phyloP scores from a whole-genome alignment of 2,888 invertebrate species.

The Drosophila pegasa region DNA sequence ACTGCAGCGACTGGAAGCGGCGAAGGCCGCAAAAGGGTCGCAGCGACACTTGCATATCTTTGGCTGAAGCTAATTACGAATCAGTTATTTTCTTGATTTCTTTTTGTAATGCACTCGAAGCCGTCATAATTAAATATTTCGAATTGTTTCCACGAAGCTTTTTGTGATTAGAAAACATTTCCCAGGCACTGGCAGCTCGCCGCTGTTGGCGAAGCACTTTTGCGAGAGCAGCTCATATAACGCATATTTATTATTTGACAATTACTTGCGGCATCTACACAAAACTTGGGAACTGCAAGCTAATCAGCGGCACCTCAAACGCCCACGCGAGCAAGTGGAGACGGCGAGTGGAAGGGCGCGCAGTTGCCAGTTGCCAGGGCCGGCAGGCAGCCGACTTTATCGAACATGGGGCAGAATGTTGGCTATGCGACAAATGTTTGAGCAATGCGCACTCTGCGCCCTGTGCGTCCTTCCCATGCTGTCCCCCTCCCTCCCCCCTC shows the following conservation, averaged over 20 bases:
- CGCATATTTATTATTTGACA: slow-evolving; percentile 38
- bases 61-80: slow-evolving; percentile 21
- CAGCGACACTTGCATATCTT: slow-evolving; percentile 20
- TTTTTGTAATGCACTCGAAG: slow-evolving; percentile 19
- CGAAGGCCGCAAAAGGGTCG: slow-evolving; percentile 39
- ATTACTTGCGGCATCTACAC: slow-evolving; percentile 16
- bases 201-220: slow-evolving; percentile 13
- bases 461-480: slow-evolving; percentile 5
- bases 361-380: neutral
- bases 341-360: slow-evolving; percentile 2
- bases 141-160: slow-evolving; percentile 27
- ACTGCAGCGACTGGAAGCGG: slow-evolving; percentile 40
- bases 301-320: slow-evolving; percentile 75
- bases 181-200: slow-evolving; percentile 41
- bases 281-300: slow-evolving; percentile 36
- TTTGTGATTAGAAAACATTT: slow-evolving; percentile 50
- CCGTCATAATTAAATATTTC: slow-evolving; percentile 7
- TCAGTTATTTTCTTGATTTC: slow-evolving; percentile 3
- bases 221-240: slow-evolving; percentile 41
- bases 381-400: slow-evolving; percentile 12
- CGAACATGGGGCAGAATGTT: slow-evolving; percentile 53
- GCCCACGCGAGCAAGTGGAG: slow-evolving; percentile 60
- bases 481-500: slow-evolving; percentile 12
- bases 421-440: slow-evolving; percentile 72
- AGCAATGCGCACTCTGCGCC: slow-evolving; percentile 34